Conservation (phyloP, 2,888 invertebrate species). For the Lochmaea capreae region DNA sequence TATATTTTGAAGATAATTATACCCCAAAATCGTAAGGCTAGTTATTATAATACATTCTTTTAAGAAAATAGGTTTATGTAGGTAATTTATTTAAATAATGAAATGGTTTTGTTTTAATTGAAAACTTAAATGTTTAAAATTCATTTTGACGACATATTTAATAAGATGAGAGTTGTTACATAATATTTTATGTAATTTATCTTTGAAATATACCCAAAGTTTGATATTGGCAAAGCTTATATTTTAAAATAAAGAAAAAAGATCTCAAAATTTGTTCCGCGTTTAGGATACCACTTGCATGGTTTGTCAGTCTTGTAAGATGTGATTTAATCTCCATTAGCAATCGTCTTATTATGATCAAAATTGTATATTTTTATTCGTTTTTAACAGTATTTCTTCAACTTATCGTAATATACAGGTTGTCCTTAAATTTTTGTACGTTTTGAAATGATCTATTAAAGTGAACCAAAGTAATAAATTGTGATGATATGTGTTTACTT, state of each 20-base stretch:
- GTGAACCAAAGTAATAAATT: not conserved
- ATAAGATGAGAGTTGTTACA: not conserved
- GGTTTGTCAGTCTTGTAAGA: slow-evolving; percentile 28
- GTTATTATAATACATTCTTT: not conserved
- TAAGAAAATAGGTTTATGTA: not conserved
- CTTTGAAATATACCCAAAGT: not conserved
- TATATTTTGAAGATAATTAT: slow-evolving; percentile 7
- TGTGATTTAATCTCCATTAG: slow-evolving; percentile 23
- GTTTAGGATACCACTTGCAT: slow-evolving; percentile 23
- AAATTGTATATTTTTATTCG: slow-evolving; percentile 12
- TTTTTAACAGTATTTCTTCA: slow-evolving; percentile 28
- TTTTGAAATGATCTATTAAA: slow-evolving; percentile 16
- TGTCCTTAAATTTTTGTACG: slow-evolving; percentile 8
- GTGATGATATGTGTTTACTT: not conserved
- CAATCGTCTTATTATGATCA: slow-evolving; percentile 11
- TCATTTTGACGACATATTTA: slow-evolving; percentile 1
- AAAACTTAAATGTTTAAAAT: not conserved
- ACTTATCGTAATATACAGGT: slow-evolving; percentile 3
- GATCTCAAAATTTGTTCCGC: slow-evolving; percentile 22
- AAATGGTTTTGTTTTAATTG: not conserved
- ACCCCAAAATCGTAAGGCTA: not conserved
- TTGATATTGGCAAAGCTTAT: slow-evolving; percentile 19
- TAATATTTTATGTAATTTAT: not conserved
- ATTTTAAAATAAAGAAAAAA: not conserved
- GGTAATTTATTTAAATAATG: not conserved